Evolutionary conservation across 1,140 invertebrate genomes (phyloP).

Genomic region (Drosophila kepulauana): DNA sequence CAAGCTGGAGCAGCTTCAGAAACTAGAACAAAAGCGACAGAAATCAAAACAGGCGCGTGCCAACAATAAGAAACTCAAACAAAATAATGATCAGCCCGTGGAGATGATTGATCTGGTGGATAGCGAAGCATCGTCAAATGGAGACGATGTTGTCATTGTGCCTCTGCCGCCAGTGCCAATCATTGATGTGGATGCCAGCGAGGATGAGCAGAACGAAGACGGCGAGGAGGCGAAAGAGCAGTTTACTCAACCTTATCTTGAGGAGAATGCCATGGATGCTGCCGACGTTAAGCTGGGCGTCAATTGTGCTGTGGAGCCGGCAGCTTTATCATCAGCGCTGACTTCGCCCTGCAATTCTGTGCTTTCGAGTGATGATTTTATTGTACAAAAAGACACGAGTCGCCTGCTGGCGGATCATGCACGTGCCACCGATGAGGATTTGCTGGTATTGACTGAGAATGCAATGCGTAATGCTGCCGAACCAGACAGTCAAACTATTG

Average conservation of each 20-base stretch:
- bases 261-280: constrained; percentile 78
- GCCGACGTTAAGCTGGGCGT: constrained; percentile 55
- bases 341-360: constrained; percentile 72
- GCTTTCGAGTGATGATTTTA: constrained; percentile 79
- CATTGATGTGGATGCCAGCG: constrained; percentile 68
- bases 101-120: constrained; percentile 64
- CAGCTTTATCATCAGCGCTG: constrained; percentile 13
- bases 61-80: constrained; percentile 53
- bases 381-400: constrained; percentile 73
- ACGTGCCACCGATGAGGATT: constrained; percentile 70
- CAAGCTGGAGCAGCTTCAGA: constrained; percentile 67
- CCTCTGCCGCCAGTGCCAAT: constrained; percentile 66
- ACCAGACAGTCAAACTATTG: background rate
- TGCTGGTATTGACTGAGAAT: constrained; percentile 64
- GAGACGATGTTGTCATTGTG: constrained; percentile 70
- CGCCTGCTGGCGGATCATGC: constrained; percentile 59
- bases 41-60: constrained; percentile 65
- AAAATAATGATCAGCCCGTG: constrained; percentile 27
- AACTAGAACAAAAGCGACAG: constrained; percentile 62
- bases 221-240: background rate
- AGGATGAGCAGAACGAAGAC: constrained; percentile 12
- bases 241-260: constrained; percentile 32
- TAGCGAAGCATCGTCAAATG: constrained; percentile 44
- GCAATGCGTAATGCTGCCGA: constrained; percentile 58
- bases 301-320: constrained; percentile 11